phyloP scores from a whole-genome alignment of 2,797 vertebrate genomes.

The Setipinna tenuifilis region DNA sequence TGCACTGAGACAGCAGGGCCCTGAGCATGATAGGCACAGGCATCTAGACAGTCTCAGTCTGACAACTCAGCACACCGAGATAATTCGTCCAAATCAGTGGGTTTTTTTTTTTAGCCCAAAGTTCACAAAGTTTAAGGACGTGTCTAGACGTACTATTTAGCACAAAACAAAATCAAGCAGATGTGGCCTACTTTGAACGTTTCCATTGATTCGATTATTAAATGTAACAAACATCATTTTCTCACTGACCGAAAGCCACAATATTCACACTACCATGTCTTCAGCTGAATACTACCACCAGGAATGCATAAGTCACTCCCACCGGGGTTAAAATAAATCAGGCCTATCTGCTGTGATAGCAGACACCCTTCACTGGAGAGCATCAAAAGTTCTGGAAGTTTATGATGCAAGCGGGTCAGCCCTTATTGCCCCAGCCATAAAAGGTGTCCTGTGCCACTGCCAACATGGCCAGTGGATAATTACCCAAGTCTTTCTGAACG shows the following conservation, averaged over 20 bases:
- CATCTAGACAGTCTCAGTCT: background rate
- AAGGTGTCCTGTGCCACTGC: too few species aligned
- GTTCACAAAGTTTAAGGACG: background rate
- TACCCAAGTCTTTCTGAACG: too few species aligned
- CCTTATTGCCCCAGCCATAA: too few species aligned
- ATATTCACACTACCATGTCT: background rate
- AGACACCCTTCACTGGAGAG: background rate
- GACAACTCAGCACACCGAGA: background rate
- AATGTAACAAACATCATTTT: background rate
- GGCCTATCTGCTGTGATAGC: background rate
- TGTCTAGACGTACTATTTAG: background rate
- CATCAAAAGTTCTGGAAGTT: background rate
- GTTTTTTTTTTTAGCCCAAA: background rate
- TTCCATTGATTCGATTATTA: background rate
- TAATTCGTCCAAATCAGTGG: background rate
- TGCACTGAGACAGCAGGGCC: background rate
- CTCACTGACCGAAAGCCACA: background rate
- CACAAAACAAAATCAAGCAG: background rate
- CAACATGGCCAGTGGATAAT: background rate
- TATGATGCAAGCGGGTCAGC: too few species aligned
- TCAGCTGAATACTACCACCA: background rate
- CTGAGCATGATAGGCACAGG: background rate
- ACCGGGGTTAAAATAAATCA: background rate
- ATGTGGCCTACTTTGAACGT: background rate
- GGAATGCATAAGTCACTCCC: background rate